Base-by-base conservation (phyloP, 2,113 vertebrate species). In the Anolis carolinensis region DNA sequence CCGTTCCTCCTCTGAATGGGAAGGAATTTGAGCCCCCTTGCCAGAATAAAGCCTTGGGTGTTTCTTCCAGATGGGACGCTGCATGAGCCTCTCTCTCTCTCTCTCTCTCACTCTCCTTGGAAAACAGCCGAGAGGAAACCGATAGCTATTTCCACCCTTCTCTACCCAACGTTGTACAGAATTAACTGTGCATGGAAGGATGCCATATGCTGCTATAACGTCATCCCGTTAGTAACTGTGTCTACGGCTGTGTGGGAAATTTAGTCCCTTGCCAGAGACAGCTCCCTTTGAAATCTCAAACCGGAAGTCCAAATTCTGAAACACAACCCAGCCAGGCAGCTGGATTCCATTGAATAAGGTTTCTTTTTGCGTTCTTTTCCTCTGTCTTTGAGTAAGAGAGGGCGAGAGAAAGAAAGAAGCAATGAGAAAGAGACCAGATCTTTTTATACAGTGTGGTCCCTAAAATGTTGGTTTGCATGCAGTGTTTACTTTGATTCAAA, bases 251-350 rank as follows among this genome's bases (percentile, higher is more conserved):
- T 86, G 59, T 86, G 85, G 44, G 85, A 86, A 86, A 86, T 86
- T 81, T 70, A 86, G 79, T 74, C 85, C 85, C 70, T 81, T 86
- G 85, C 85, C 79, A 86, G 79, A 74, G 71, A 75, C 39, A 81
- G 79, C 71, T 86, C 59, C 79, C 85, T 86, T 86, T 86, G 85
- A 86, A 86, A 86, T 86, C 71, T 67, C 85, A 86, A 86, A 86
- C 85, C 85, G 85, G 85, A 86, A 86, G 85, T 81, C 85, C 85
- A 86, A 75, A 86, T 80, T 74, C 79, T 86, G 85, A 86, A 86
- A 86, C 10, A 21, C 79, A 81, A 81, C 59, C 79, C 44, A 81
- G 44, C 85, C 79, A 86, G 79, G 70, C 85, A 86, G 85, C 85
- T 86, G 79, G 85, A 86, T 81, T 75, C 85, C 71, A 86, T 81